phyloP scores from a whole-genome alignment of 2,113 vertebrate genomes.

The Merops nubicus region DNA sequence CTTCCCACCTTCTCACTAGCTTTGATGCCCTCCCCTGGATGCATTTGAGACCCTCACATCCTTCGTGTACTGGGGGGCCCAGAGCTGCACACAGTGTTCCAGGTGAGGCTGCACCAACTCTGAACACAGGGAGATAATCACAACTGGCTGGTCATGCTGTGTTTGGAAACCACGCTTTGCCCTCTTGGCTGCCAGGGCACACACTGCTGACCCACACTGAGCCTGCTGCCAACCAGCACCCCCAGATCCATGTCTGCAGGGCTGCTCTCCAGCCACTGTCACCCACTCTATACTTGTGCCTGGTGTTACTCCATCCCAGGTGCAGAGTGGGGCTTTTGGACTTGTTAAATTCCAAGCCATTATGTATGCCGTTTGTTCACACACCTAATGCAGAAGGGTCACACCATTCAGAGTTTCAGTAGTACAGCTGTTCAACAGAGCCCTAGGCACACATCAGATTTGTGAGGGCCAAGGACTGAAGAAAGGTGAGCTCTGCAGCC shows the following conservation, averaged over 20 bases:
- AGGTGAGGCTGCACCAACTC: accelerated
- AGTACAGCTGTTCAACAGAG: background rate
- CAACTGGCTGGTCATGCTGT: accelerated
- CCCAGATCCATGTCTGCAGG: background rate
- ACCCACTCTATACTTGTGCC: background rate
- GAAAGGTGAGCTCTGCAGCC: background rate
- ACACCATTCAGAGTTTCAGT: background rate
- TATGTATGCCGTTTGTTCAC: background rate
- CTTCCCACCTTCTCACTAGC: background rate
- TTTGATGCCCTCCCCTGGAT: background rate
- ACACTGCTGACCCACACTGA: background rate
- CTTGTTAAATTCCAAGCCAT: background rate
- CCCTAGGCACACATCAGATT: background rate
- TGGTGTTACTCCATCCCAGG: accelerated
- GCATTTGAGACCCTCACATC: background rate
- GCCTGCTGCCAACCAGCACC: background rate
- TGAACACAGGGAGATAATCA: accelerated
- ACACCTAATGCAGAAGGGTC: background rate
- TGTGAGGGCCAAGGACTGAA: background rate
- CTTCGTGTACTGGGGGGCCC: background rate
- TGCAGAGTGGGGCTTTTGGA: background rate
- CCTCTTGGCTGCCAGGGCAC: background rate
- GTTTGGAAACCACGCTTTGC: accelerated
- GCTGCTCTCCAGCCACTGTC: background rate
- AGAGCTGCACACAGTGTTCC: background rate